Conservation (phyloP, 2,888 invertebrate species). For the Orchestes rusci region DNA sequence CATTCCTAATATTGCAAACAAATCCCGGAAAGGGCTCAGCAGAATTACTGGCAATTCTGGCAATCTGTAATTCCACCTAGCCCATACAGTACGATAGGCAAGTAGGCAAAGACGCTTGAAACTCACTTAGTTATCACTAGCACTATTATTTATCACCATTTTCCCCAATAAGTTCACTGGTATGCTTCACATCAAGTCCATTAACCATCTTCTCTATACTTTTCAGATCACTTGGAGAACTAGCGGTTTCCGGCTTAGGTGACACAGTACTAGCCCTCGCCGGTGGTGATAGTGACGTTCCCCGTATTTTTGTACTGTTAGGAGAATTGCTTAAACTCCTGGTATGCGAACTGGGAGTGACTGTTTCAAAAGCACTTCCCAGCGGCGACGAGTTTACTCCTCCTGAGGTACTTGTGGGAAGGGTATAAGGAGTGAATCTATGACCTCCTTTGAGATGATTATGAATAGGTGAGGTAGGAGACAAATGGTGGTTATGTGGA, state of each 20-base stretch:
- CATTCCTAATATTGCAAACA: slow-evolving; percentile 19
- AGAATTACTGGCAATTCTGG: too few relatives aligned
- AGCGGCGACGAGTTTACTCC: slow-evolving; percentile 51
- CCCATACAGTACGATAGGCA: too few relatives aligned
- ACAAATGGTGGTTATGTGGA: slow-evolving; percentile 43
- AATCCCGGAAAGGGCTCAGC: slow-evolving; percentile 14
- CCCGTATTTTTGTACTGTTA: slow-evolving; percentile 42
- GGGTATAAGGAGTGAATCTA: slow-evolving; percentile 83
- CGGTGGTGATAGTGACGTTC: slow-evolving; percentile 48
- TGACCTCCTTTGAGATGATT: slow-evolving; percentile 66
- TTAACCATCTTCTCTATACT: slow-evolving; percentile 98
- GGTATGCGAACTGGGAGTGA: slow-evolving; percentile 68
- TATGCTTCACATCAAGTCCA: slow-evolving; percentile 79
- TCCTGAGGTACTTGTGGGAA: slow-evolving; percentile 52
- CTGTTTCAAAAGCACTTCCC: slow-evolving; percentile 84
- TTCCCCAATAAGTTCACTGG: slow-evolving; percentile 32
- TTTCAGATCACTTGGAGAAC: slow-evolving; percentile 76
- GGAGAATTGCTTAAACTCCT: slow-evolving; percentile 58
- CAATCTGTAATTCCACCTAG: too few relatives aligned
- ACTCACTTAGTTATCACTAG: too few relatives aligned
- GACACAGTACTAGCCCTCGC: slow-evolving; percentile 52
- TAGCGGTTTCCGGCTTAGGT: slow-evolving; percentile 46
- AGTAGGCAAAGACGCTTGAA: too few relatives aligned
- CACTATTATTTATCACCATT: slow-evolving; percentile 38
- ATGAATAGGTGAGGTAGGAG: slow-evolving; percentile 55